Base-by-base conservation (phyloP, 2,888 invertebrate genomes). In the Hypselothyrea guttata region DNA sequence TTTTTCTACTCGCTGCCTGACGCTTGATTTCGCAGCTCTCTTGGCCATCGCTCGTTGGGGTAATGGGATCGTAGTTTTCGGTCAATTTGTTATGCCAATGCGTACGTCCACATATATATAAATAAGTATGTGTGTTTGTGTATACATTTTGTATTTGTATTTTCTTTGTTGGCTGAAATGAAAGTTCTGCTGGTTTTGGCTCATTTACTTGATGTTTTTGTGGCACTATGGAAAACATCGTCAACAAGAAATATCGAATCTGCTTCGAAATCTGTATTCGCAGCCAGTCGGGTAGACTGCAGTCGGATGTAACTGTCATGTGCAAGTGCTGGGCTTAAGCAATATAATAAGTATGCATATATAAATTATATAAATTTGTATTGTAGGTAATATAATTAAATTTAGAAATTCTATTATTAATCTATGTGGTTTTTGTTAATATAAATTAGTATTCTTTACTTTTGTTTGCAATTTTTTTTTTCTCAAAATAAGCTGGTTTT, bases 1-100 rank as follows among this genome's bases (percentile, higher is more conserved):
- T 4, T 22, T 53, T 51, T 35, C 42, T 47, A 49, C 52, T 54
- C 42, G 62, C 56, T 53, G 61, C 59, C 54, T 49, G 78, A 67
- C 81, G 67, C 65, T 83, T 83, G 77, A 83, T 83, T 83, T 63
- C 77, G 58, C 57, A 58, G 68, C 61, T 63, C 61, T 44, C 57
- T 55, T 68, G 58, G 63, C 69, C 58, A 56, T 56, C 53, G 74
- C 70, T 71, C 67, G 71, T 71, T 61, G 69, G 78, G 42, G 71
- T 81, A 81, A 81, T 81, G 71, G 86, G 81, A 73, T 85, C 81
- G 86, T 85, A 81, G 76, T 86, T 87, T 84, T 82, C 86, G 87
- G 85, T 87, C 86, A 86, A 86, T 86, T 86, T 86, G 85, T 81
- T 84, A 74, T 72, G 63, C 72, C 74, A 74, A 71, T 71, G 75